phyloP scores from a whole-genome alignment of 2,888 invertebrate species.

The Macaria liturata region DNA sequence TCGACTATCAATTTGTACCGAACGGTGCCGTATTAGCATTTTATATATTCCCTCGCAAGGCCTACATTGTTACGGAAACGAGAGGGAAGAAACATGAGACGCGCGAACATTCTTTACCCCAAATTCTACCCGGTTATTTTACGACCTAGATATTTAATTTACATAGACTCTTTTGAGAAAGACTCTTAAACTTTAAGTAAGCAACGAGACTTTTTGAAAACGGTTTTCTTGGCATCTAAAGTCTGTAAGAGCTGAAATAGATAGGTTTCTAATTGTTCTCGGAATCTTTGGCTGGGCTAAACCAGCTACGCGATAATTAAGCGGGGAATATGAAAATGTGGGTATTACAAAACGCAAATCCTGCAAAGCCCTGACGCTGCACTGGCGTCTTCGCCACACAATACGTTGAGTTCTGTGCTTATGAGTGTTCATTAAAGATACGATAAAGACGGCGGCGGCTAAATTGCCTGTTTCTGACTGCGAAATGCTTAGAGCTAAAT shows the following conservation, averaged over 20 bases:
- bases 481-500: conserved; percentile 35
- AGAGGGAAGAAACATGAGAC: conserved; percentile 34
- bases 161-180: conserved; percentile 1
- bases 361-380: conserved; percentile 56
- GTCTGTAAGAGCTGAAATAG: conserved; percentile 1
- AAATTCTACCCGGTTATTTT: conserved; percentile 21
- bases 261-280: conserved; percentile 6
- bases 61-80: conserved; percentile 68
- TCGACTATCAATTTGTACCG: conserved; percentile 82
- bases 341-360: conserved; percentile 59
- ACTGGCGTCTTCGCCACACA: conserved; percentile 51
- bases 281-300: conserved; percentile 8
- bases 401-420: conserved; percentile 74
- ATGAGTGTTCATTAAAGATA: conserved; percentile 83
- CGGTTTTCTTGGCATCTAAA: background rate
- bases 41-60: conserved; percentile 49
- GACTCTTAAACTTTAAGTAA: background rate
- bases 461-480: conserved; percentile 66
- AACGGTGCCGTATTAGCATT: conserved; percentile 76
- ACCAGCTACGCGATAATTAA: conserved; percentile 9
- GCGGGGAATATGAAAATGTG: conserved; percentile 17
- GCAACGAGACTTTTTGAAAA: background rate
- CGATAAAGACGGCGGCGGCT: conserved; percentile 76
- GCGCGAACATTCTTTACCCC: conserved; percentile 18
- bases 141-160: conserved; percentile 21